Percentiles rank a stretch among this genome's conserved stretches.
Evolutionary conservation across 2,113 vertebrate species (phyloP).

Genomic region (Clinocottus analis): DNA sequence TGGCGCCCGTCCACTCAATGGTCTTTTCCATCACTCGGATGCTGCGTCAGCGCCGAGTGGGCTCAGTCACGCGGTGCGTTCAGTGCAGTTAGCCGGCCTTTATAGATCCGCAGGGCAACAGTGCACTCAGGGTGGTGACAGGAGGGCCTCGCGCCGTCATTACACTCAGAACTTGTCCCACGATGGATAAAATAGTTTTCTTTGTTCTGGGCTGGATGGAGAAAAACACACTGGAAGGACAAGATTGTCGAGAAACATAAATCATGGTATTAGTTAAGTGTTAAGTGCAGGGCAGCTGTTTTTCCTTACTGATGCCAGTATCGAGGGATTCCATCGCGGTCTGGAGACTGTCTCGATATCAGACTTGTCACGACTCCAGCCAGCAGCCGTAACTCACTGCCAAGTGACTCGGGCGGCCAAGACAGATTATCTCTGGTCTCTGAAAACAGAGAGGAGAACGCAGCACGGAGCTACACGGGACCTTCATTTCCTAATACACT

Average conservation of each 20-base stretch:
- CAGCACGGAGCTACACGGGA: background rate
- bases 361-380: constrained; percentile 42
- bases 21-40: constrained; percentile 67
- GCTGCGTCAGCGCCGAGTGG: constrained; percentile 63
- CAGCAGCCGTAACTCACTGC: constrained; percentile 39
- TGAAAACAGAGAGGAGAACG: constrained; percentile 22
- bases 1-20: constrained; percentile 71
- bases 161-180: background rate
- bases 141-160: background rate
- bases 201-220: background rate
- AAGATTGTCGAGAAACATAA: constrained; percentile 21
- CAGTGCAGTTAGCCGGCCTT: background rate
- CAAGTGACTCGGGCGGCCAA: constrained; percentile 41
- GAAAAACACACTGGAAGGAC: background rate
- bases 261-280: constrained; percentile 6
- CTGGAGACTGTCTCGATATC: constrained; percentile 38
- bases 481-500: constrained; percentile 26
- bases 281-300: constrained; percentile 28
- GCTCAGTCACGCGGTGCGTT: constrained; percentile 42
- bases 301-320: constrained; percentile 39
- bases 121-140: background rate
- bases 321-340: constrained; percentile 32
- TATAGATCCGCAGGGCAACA: constrained; percentile 15
- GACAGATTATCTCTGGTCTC: constrained; percentile 54
- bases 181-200: background rate